Evolutionary conservation across 2,113 vertebrate genomes (phyloP).

Genomic region (Protomyctophum bolini): DNA sequence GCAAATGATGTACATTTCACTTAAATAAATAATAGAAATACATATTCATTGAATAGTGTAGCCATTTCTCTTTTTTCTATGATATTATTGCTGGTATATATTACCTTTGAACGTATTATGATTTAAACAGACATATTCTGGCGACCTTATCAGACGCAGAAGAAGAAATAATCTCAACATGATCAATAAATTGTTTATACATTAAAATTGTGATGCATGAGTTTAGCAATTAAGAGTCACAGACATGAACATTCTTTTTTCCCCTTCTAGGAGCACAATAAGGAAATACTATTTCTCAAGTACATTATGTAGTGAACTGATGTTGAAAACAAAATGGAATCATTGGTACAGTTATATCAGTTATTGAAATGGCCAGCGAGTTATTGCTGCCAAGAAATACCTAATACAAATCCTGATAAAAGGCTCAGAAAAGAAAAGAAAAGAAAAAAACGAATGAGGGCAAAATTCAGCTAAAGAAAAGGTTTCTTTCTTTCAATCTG

Average conservation of each 20-base stretch:
- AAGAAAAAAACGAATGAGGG: conserved; percentile 17
- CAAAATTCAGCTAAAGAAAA: conserved; percentile 8
- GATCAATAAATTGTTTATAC: conserved; percentile 62
- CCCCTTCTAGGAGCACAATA: conserved; percentile 22
- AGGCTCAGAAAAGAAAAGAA: conserved; percentile 8
- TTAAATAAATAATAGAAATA: conserved; percentile 76
- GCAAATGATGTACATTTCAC: conserved; percentile 55
- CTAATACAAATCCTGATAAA: conserved; percentile 13
- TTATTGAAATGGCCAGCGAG: conserved; percentile 3
- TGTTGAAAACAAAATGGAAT: conserved; percentile 26
- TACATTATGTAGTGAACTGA: conserved; percentile 44
- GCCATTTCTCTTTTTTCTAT: conserved; percentile 70
- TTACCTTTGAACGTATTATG: conserved; percentile 75
- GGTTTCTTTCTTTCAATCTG: not conserved
- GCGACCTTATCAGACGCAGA: conserved; percentile 51
- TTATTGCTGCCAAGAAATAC: conserved; percentile 12
- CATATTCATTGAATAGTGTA: conserved; percentile 69
- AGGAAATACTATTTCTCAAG: conserved; percentile 9
- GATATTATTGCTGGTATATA: conserved; percentile 79
- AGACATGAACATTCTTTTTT: conserved; percentile 63
- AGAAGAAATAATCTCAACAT: conserved; percentile 55
- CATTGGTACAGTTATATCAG: conserved; percentile 31
- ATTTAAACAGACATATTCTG: conserved; percentile 55
- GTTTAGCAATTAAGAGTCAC: conserved; percentile 55
- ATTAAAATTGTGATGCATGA: conserved; percentile 61